Base-by-base conservation (phyloP, 2,888 invertebrate genomes). In the Trichacis sp. region DNA sequence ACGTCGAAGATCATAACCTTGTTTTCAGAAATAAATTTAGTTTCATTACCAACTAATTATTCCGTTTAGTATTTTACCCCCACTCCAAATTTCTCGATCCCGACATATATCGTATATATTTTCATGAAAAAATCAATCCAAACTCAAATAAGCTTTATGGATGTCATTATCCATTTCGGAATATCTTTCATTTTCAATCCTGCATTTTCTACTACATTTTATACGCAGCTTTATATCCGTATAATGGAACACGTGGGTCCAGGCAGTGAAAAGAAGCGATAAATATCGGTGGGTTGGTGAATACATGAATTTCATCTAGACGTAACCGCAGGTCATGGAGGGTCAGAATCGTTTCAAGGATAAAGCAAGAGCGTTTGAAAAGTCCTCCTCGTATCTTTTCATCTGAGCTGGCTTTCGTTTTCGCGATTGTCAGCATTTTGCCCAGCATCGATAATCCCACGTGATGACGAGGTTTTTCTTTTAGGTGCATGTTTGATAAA, bases 401-500 rank as follows among this genome's bases (percentile, higher is more conserved):
- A 43, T 20, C n/a, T n/a, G 14, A 12, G 20, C 52, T 9, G 8
- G 18, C 40, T 52, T 30, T 30, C 30, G 30, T 18, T 42, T 12
- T 14, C 12, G 4, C 24, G 40, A 12, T 19, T 20, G 20, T 51
- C 51, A 51, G 42, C 42, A 20, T 68, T 70, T 70, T 72, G 68
- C 70, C 67, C 60, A 40, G 49, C 63, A 72, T 73, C 63, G 72
- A 69, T 29, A 17, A 45, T 67, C 64, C 19, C 51, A 43, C 46
- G 12, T 33, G 58, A 60, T 68, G 59, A 66, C 68, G 59, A 66
- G 68, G 71, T 70, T 72, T 53, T 68, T 61, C 14, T 58, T 42
- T 52, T 40, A 52, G 52, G 55, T 62, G 64, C 66, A 72, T 74
- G 76, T 76, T 76, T 75, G n/a, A n/a, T n/a, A 68, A 65, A 54